Evolutionary conservation across 1,140 invertebrate species (phyloP), one percentile per base, ranked within the genome.

Genomic region (Schlechtendalia chinensis): DNA sequence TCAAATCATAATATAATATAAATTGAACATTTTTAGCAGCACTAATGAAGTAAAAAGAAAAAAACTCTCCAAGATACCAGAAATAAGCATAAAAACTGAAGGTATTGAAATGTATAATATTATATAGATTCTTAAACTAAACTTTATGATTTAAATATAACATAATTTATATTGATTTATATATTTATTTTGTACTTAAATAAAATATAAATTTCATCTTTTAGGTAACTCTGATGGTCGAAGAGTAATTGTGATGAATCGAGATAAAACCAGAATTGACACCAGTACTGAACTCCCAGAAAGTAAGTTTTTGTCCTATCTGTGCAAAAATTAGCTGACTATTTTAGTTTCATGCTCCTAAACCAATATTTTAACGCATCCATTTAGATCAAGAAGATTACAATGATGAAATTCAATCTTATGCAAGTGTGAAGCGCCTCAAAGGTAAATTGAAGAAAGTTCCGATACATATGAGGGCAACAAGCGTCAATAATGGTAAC

Each of bases 31-130:
- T 61, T 79, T 50, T 16, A 79, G 75, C 39, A 47, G 75, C 50
- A 11, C 39, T 50, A 63, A 47, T 27, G 58, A 79, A 47, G 39
- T 17, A 10, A 63, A 79, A 27, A 59, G 75, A 59, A 79, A 79
- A 29, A 61, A 61, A 50, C 58, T 29, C 61, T 24, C 29, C 27
- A 45, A 79, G 61, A 47, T 79, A 5, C 75, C 58, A 12, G 75
- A 79, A 50, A 79, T 79, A 19, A 79, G 75, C 17, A 79, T 79
- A 24, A 79, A 79, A 79, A 79, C 75, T 11, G 75, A 79, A 79
- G 45, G 75, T 79, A 77, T 39, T 2, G 14, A 14, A 5, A 24
- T 22, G 45, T n/a, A 14, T 58, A 32, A 19, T 75, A 56, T 14
- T 58, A 11, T 32, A 5, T 69, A 72, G n/a, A n/a, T n/a, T n/a